Conservation (phyloP, 1,140 invertebrate genomes). For the Drosophila biarmipes region DNA sequence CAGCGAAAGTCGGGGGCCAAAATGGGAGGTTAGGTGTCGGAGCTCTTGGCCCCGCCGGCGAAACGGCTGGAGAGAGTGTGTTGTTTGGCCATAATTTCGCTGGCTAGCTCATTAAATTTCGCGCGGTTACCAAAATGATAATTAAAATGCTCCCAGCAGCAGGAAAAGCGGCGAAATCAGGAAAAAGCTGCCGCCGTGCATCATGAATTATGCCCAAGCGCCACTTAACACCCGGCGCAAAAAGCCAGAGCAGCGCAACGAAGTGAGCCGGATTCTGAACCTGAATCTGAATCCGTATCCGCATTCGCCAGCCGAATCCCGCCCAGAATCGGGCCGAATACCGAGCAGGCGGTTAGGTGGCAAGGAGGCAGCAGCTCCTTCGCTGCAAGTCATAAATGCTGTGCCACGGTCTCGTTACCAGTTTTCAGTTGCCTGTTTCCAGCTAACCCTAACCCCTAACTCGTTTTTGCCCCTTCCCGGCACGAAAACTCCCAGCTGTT, state of each 20-base stretch:
- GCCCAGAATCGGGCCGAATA: background rate
- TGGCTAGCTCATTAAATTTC: conserved; percentile 69
- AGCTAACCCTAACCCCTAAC: conserved; percentile 10
- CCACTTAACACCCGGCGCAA: conserved; percentile 39
- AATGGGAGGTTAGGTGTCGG: conserved; percentile 26
- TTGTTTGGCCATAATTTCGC: conserved; percentile 66
- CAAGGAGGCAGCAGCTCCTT: conserved; percentile 12
- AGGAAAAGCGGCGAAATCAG: conserved; percentile 2
- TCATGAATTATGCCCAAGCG: conserved; percentile 52
- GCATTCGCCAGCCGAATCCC: background rate
- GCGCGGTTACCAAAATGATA: conserved; percentile 72
- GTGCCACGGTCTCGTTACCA: conserved; percentile 9
- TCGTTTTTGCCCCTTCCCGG: conserved; percentile 5
- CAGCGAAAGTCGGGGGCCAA: conserved; percentile 14
- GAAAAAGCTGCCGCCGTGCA: conserved; percentile 24
- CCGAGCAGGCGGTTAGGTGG: conserved; percentile 8
- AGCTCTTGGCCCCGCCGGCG: conserved; percentile 23
- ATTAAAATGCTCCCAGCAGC: conserved; percentile 58
- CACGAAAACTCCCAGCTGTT: conserved; percentile 1
- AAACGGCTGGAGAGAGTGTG: background rate
- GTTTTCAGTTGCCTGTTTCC: conserved; percentile 7
- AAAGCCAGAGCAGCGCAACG: conserved; percentile 9
- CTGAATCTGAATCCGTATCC: conserved; percentile 7
- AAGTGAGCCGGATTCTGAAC: conserved; percentile 16
- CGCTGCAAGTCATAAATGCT: conserved; percentile 60